Base-by-base conservation (phyloP, 2,113 vertebrate species). In the Cricetomys ansorgei region DNA sequence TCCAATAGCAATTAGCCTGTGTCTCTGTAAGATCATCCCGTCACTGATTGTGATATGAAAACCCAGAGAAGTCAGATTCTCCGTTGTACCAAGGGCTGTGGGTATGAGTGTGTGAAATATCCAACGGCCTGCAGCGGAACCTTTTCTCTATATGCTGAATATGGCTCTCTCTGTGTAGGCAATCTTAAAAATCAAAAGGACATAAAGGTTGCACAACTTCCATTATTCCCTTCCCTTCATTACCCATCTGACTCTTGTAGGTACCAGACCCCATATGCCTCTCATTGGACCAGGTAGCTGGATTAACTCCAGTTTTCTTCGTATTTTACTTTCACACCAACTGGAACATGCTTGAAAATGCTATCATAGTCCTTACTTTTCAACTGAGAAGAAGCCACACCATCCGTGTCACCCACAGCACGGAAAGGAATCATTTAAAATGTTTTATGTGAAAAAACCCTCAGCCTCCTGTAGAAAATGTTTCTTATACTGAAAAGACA, bases 401-500 rank as follows among this genome's bases (percentile, higher is more conserved):
- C 5, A 16, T 76, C 73, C 31, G 40, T 75, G 11, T 27, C 25
- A 45, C 34, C 10, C 37, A 83, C 25, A 43, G 23, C 11, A 59
- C 4, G 53, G 3, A 62, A 83, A 29, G 59, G n/a, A 62, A 29
- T 83, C n/a, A 27, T 29, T 62, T 29, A 40, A 83, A 59, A 43
- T 1, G 6, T 3, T 77, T 43, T 3, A 9, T 62, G 59, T 83
- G 25, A 57, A 12, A 55, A 59, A 16, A 16, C 37, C 0, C 55
- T 81, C 5, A 40, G 6, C 12, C 23, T 4, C 3, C 0, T 57
- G 21, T 40, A 6, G 5, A 4, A 25, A 53, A 81, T 19, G 5
- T 59, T 81, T 81, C 37, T 27, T 81, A 11, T 27, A 40, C 4
- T 13, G 8, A 75, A 43, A 83, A 29, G n/a, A 62, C 29, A 17